Conservation (phyloP, 2,113 vertebrate genomes). For the Cyanocitta stelleri region DNA sequence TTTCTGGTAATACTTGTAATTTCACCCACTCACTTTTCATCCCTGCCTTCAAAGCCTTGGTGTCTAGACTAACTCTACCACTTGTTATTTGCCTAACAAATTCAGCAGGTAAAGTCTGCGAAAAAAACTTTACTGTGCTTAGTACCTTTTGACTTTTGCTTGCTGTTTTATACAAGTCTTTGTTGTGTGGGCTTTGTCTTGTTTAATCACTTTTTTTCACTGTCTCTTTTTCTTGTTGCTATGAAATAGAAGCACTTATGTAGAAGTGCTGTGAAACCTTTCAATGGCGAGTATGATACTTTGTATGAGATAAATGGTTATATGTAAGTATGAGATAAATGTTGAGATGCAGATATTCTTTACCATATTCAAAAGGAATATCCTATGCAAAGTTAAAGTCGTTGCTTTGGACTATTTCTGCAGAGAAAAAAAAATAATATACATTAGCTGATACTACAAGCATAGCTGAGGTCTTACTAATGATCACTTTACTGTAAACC, state of each 20-base stretch:
- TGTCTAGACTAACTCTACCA: background rate
- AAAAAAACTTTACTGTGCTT: background rate
- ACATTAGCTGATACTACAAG: background rate
- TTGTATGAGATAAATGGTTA: background rate
- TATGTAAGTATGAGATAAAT: background rate
- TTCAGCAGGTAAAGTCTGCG: background rate
- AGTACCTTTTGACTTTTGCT: background rate
- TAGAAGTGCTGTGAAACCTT: background rate
- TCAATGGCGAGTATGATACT: background rate
- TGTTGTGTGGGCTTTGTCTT: background rate
- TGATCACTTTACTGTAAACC: background rate
- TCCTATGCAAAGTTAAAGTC: background rate
- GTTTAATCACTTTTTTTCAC: background rate
- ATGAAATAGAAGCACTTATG: background rate
- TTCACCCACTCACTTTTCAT: background rate
- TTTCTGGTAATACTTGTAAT: background rate
- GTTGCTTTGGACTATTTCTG: background rate
- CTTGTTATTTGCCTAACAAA: background rate
- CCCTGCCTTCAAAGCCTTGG: background rate
- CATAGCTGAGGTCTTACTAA: background rate
- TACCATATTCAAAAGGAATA: background rate
- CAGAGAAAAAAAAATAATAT: background rate
- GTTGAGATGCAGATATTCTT: background rate
- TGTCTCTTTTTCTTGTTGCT: background rate
- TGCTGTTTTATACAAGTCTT: background rate